Base-by-base conservation (phyloP, 2,113 vertebrate species). In the Megaceryle maxima region DNA sequence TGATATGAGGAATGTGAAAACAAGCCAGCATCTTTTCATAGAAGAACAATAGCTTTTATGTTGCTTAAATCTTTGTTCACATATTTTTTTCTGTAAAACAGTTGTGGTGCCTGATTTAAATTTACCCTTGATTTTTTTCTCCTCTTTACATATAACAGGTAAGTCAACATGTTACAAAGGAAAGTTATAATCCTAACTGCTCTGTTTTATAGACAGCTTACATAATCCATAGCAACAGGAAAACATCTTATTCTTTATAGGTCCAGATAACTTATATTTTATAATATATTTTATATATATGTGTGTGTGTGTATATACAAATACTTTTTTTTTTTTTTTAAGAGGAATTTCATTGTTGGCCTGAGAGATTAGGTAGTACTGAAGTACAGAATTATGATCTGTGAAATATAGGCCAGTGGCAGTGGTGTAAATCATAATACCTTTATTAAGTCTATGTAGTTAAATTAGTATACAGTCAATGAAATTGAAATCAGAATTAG, bases 401-500 rank as follows among this genome's bases (percentile, higher is more conserved):
- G 24, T 53, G 77, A 90, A 92, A 80, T 90, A 90, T 24, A 83
- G 73, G 50, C 22, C 39, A 66, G n/a, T 50, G 57, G 37, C 82
- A 79, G 62, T 51, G 46, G 18, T 57, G 39, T 94, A 86, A 79
- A 79, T 93, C 76, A 64, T 91, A 73, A 57, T 78, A 88, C 17
- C 44, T 74, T 39, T 85, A 69, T 86, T 82, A 91, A 82, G 16
- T 50, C 81, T 69, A 2, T 56, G 39, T 69, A 56, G 76, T 89
- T 91, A 82, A 70, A 94, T 86, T 69, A 91, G 88, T 86, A 83
- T 66, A 83, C 72, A 79, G 67, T 83, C 67, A 83, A 63, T 82
- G 70, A 82, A 88, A 95, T 33, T 64, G 72, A 94, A 95, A 83
- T 79, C 50, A 70, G 72, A 86, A 89, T 83, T 83, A 75, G 35